Evolutionary conservation across 2,888 invertebrate species (phyloP).

Genomic region (Tortrix viridana): DNA sequence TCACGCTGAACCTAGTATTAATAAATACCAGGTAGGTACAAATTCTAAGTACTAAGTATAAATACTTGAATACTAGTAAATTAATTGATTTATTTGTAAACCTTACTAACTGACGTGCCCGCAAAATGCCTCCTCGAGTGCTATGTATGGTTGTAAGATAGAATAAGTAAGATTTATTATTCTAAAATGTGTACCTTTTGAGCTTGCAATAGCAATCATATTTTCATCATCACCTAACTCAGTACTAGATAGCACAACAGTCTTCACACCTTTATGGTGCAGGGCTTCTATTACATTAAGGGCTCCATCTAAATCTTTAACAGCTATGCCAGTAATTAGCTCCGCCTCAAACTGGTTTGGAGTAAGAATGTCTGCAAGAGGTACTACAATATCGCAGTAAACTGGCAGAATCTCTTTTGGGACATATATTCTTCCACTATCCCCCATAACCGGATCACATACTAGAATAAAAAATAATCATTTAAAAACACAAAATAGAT

Average conservation of each 20-base stretch:
- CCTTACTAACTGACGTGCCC: no score
- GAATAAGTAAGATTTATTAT: neutral
- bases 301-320: slow-evolving; percentile 88
- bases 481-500: neutral
- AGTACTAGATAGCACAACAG: slow-evolving; percentile 94
- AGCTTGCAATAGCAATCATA: slow-evolving; percentile 90
- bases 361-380: slow-evolving; percentile 96
- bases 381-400: slow-evolving; percentile 93
- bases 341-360: slow-evolving; percentile 99
- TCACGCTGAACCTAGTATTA: no score
- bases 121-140: no score
- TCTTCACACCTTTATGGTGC: slow-evolving; percentile 91
- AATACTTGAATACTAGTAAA: no score
- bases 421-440: slow-evolving; percentile 97
- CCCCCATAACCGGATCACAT: slow-evolving; percentile 99
- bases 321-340: slow-evolving; percentile 90
- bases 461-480: slow-evolving; percentile 83
- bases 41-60: no score
- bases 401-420: slow-evolving; percentile 94
- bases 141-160: no score
- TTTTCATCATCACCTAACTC: slow-evolving; percentile 86
- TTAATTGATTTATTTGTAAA: no score
- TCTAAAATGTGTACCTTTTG: slow-evolving; percentile 76
- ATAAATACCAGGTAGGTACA: no score
- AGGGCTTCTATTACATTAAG: slow-evolving; percentile 90